Percentiles rank a stretch among this genome's conserved stretches.
phyloP scores from a whole-genome alignment of 1,140 invertebrate genomes.

The Zaprionus camerounensis region DNA sequence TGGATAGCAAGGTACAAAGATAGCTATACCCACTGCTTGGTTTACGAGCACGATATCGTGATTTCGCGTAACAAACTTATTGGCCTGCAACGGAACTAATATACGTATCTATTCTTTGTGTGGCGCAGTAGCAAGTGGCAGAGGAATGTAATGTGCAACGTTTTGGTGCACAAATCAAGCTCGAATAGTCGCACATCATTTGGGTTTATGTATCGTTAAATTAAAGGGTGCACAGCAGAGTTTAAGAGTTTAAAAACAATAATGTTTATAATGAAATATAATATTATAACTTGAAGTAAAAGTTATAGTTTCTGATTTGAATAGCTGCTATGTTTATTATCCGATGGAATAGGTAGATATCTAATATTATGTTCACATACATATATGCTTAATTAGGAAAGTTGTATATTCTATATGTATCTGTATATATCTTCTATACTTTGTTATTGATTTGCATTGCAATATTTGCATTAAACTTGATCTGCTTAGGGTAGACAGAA shows the following conservation, averaged over 20 bases:
- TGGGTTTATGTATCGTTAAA: not conserved
- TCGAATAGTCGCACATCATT: not conserved
- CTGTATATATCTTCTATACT: too few relatives aligned
- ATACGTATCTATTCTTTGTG: not conserved
- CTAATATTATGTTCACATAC: too few relatives aligned
- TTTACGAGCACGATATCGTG: not conserved
- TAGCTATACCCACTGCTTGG: not conserved
- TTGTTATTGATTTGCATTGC: not conserved
- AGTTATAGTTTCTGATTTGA: too few relatives aligned
- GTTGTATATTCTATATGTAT: too few relatives aligned
- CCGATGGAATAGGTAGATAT: too few relatives aligned
- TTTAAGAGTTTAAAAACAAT: not conserved
- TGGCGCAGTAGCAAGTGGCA: not conserved
- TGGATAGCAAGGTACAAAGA: not conserved
- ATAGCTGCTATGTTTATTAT: too few relatives aligned
- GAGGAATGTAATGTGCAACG: not conserved
- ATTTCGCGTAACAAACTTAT: constrained; percentile 9
- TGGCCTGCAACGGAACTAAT: not conserved
- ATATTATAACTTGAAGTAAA: too few relatives aligned
- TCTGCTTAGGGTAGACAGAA: too few relatives aligned
- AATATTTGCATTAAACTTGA: too few relatives aligned
- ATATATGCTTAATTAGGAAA: too few relatives aligned
- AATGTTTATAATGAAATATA: not conserved
- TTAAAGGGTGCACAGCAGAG: not conserved
- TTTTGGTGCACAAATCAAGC: not conserved